Base-by-base conservation (phyloP, 2,797 vertebrate species). In the Nyctibius grandis region DNA sequence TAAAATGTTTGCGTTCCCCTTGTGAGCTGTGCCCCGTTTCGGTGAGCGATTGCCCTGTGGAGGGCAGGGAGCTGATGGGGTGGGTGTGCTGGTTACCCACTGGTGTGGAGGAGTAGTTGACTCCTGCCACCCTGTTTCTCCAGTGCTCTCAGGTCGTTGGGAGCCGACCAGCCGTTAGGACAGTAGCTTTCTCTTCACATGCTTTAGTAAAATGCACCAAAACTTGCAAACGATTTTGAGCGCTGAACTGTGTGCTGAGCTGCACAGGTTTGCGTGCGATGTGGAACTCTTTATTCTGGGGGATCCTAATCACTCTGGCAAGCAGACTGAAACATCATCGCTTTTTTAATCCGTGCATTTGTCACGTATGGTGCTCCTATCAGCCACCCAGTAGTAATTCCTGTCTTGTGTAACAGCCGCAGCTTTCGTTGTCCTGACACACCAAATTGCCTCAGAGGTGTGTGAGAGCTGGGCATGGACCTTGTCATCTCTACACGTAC, bases 1-100 rank as follows among this genome's bases (percentile, higher is more conserved):
- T 92, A 45, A 97, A 94, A 93, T 61, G 85, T 85, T 93, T 86
- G 79, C 36, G 8, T 76, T 92, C 51, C 22, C 65, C 51, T 76
- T 84, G 67, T 11, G 48, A 93, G 73, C 86, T 74, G 40, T 64
- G 73, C 47, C 94, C 40, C 10, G 40, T 83, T 91, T 40, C 78
- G 65, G 84, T 54, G 79, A 92, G 79, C 36, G 38, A 12, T 54
- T 67, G 54, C 74, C 92, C 95, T 53, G 70, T 89, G 89, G 96
- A 72, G 59, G 74, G 44, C n/a, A 8, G 11, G 67, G 83, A 65
- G 53, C 85, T 0, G 1, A 8, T 1, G 15, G 70, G 59, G 23
- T 36, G 63, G 48, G 20, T 4, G 13, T 64, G 51, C 31, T 83
- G 70, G 8, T 56, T 38, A 1, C 22, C 57, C 34, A 7, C 10